These are phyloP conservation scores for Agrilus mali DNA, from an alignment of 2,888 invertebrate species.

Conservation along the genomic window DNA sequence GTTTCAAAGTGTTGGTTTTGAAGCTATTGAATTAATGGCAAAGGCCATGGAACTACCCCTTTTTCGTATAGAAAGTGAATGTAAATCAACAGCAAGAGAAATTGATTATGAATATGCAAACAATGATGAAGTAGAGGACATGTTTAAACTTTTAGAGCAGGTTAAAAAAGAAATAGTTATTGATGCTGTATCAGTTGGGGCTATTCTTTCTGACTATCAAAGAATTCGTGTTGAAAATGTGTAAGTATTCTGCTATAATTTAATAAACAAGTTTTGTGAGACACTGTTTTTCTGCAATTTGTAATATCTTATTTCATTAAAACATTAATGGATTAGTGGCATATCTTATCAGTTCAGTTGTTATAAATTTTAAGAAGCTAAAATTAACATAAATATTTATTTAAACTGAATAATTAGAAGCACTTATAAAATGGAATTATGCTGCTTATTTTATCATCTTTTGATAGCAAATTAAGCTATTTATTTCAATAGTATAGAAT, in stretches of 20 bases:
- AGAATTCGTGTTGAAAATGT: constrained; percentile 95
- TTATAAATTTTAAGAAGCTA: no score
- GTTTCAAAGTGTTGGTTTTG: constrained; percentile 98
- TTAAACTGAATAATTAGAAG: no score
- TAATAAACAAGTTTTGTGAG: neutral
- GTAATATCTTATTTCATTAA: neutral
- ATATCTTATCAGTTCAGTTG: no score
- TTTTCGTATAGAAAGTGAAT: constrained; percentile 72
- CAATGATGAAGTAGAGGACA: constrained; percentile 95
- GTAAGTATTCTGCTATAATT: constrained; percentile 44
- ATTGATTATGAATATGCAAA: constrained; percentile 68
- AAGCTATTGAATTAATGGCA: constrained; percentile 82
- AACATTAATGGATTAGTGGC: no score
- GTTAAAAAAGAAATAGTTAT: constrained; percentile 52
- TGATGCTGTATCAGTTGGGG: constrained; percentile 94
- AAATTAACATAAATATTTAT: no score
- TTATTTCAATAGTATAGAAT: no score
- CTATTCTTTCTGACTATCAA: constrained; percentile 97
- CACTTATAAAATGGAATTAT: no score
- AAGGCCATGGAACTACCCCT: constrained; percentile 90
- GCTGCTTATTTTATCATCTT: no score
- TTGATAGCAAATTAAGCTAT: no score
- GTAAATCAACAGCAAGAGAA: constrained; percentile 67
- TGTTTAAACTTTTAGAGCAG: constrained; percentile 67
- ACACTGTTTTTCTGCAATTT: neutral